A percentile compares a stretch with the other conserved stretches of the same genome.
Conservation (phyloP, 2,113 vertebrate genomes). For the Mystacornis crossleyi region DNA sequence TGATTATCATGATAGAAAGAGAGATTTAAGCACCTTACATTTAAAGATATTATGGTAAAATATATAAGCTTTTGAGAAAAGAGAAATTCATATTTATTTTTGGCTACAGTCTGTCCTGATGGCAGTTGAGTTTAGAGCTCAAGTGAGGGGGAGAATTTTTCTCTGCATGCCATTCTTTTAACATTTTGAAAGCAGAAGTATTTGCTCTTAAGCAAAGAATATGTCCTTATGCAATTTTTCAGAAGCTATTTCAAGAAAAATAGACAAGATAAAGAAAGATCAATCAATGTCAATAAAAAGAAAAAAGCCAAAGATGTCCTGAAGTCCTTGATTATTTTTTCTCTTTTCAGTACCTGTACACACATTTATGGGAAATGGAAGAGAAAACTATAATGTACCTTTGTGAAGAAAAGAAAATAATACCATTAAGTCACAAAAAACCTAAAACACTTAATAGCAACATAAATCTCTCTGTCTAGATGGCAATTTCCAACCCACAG, state of each 20-base stretch:
- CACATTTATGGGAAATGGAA: slow-evolving; percentile 7
- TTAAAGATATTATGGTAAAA: neutral
- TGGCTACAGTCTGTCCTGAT: neutral
- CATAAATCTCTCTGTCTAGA: slow-evolving; percentile 42
- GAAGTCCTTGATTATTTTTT: neutral
- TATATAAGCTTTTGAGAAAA: neutral
- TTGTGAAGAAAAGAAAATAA: slow-evolving; percentile 9
- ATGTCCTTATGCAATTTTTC: neutral
- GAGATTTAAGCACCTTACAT: neutral
- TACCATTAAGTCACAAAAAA: slow-evolving; percentile 24
- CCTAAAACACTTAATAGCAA: slow-evolving; percentile 18
- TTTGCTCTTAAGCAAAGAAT: neutral
- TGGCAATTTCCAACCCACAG: slow-evolving; percentile 22
- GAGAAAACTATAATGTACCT: slow-evolving; percentile 1
- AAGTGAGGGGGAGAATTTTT: neutral
- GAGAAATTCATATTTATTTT: neutral
- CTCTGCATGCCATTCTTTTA: neutral
- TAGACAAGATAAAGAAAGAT: neutral
- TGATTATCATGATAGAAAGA: neutral
- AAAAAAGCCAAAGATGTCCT: neutral
- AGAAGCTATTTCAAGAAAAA: neutral
- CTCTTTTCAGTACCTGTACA: neutral
- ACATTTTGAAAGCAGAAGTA: neutral
- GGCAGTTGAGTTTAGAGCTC: neutral
- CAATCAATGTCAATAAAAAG: neutral